Conservation (phyloP, 2,113 vertebrate genomes). For the Alethe castanea region DNA sequence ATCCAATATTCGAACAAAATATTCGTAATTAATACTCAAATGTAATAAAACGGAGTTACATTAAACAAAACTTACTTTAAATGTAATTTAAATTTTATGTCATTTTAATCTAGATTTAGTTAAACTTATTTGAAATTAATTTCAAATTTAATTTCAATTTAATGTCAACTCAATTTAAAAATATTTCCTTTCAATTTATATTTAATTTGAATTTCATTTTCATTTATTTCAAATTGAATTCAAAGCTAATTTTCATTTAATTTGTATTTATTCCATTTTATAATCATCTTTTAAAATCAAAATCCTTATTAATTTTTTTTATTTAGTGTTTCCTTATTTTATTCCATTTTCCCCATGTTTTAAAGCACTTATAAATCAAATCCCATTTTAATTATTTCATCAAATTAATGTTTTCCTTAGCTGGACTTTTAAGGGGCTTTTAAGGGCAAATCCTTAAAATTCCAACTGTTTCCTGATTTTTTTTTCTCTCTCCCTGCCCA, state of each 20-base stretch:
- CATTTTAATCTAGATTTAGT: neutral
- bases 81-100: neutral
- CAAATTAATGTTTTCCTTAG: neutral
- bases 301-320: neutral
- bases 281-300: neutral
- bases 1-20: neutral
- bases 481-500: neutral
- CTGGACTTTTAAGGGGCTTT: neutral
- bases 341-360: accelerated
- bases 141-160: neutral
- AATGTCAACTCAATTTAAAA: neutral
- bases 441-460: neutral
- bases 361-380: neutral
- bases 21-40: neutral
- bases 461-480: neutral
- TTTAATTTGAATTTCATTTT: neutral
- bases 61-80: neutral
- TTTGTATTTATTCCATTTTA: neutral
- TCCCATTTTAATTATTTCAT: neutral
- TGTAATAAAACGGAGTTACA: neutral
- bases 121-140: neutral
- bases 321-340: neutral
- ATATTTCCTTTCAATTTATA: neutral
- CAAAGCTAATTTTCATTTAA: neutral
- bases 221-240: neutral